Conservation (phyloP, 2,113 vertebrate genomes). For the Alaudala cheleensis region DNA sequence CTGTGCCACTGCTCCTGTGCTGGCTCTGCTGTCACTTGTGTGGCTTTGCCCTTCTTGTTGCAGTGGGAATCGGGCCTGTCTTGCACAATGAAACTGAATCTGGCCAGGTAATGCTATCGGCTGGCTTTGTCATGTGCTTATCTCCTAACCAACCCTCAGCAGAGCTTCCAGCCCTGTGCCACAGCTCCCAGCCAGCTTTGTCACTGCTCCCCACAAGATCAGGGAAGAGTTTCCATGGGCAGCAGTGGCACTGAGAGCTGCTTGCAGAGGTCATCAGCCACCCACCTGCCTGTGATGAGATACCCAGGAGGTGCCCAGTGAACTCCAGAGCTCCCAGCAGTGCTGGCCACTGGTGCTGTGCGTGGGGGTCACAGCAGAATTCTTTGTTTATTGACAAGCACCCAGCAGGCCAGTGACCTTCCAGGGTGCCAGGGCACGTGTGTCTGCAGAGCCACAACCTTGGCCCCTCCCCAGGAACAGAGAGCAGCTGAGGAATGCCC, state of each 20-base stretch:
- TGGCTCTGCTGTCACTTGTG: background rate
- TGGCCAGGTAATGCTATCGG: background rate
- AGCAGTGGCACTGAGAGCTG: background rate
- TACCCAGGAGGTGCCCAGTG: background rate
- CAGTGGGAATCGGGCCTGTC: background rate
- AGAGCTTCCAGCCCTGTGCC: background rate
- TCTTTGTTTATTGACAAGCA: background rate
- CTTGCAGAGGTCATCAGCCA: background rate
- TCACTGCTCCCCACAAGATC: background rate
- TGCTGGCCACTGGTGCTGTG: background rate
- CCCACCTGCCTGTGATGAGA: background rate
- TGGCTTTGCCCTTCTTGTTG: conserved; percentile 7
- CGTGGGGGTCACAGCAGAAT: background rate
- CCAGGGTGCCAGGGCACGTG: fast-evolving
- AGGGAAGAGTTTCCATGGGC: background rate
- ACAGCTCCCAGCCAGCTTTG: background rate
- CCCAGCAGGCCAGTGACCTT: background rate
- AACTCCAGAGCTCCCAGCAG: background rate
- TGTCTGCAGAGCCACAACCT: background rate
- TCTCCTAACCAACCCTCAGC: background rate
- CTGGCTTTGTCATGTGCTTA: background rate
- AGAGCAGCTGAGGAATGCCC: background rate
- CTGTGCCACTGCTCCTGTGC: background rate
- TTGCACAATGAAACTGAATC: background rate
- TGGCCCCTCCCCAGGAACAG: background rate